These are phyloP conservation scores for Trididemnum clinides DNA, from an alignment of 23 tunicate species.

Conservation along the genomic window DNA sequence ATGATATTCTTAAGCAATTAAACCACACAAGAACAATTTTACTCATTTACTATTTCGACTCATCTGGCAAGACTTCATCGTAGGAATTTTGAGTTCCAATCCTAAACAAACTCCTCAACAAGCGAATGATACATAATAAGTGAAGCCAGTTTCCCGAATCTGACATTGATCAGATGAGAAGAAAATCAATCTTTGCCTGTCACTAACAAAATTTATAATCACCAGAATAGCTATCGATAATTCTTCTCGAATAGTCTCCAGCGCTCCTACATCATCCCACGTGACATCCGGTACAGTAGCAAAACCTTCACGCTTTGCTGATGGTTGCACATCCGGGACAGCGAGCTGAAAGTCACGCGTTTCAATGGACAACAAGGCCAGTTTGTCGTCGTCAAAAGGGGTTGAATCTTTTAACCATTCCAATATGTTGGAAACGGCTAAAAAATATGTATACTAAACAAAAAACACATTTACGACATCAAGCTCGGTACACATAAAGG, in stretches of 20 bases:
- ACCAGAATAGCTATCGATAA: conserved; percentile 77
- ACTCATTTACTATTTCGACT: too few relatives aligned
- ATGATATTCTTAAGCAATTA: too few relatives aligned
- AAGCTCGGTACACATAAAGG: too few relatives aligned
- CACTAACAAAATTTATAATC: too few relatives aligned
- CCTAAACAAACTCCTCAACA: too few relatives aligned
- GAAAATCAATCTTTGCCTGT: too few relatives aligned
- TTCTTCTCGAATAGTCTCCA: conserved; percentile 81
- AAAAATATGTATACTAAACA: neutral
- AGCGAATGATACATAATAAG: too few relatives aligned
- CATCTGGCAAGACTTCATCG: too few relatives aligned
- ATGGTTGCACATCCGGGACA: conserved; percentile 66
- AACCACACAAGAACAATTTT: too few relatives aligned
- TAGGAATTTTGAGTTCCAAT: too few relatives aligned
- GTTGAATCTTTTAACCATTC: neutral
- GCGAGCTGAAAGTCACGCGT: conserved; percentile 68
- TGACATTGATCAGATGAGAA: too few relatives aligned
- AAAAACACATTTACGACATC: neutral
- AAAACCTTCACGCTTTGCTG: conserved; percentile 91
- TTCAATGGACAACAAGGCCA: conserved; percentile 44
- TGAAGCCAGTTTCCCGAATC: too few relatives aligned
- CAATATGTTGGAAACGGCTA: neutral
- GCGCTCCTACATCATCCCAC: conserved; percentile 90
- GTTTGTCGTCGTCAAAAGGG: conserved; percentile 41
- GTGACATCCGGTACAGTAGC: conserved; percentile 92